phyloP scores from a whole-genome alignment of 2,797 vertebrate species.

The Xerus rutilus region DNA sequence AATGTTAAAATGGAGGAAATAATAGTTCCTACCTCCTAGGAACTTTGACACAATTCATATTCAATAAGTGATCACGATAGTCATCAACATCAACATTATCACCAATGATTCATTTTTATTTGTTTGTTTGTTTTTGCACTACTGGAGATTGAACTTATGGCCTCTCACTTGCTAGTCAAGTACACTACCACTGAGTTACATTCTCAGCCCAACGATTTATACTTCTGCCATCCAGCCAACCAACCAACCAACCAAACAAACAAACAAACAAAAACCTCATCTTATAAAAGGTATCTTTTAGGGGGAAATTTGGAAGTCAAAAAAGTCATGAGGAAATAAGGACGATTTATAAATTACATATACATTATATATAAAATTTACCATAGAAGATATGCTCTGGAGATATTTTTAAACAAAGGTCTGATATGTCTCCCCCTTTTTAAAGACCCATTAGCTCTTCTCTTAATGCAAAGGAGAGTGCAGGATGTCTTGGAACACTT shows the following conservation, averaged over 20 bases:
- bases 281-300: neutral
- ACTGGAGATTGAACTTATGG: too few relatives aligned
- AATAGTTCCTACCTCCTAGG: neutral
- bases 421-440: constrained; percentile 16
- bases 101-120: neutral
- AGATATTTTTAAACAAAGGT: constrained; percentile 46
- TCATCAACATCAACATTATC: neutral
- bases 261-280: neutral
- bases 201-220: neutral
- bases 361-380: neutral
- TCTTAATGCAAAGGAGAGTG: constrained; percentile 53
- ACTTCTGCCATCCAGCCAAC: neutral
- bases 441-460: constrained; percentile 48
- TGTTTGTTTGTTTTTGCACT: too few relatives aligned
- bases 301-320: neutral
- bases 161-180: too few relatives aligned
- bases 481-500: constrained; percentile 47
- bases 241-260: neutral
- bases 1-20: constrained; percentile 30
- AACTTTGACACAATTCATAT: neutral
- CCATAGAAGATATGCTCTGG: neutral
- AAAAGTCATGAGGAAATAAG: constrained; percentile 1
- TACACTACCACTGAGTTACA: neutral
- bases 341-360: constrained; percentile 18
- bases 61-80: neutral